These are phyloP conservation scores for Bathybates hornii DNA, from an alignment of 2,113 vertebrate species.

Conservation along the genomic window DNA sequence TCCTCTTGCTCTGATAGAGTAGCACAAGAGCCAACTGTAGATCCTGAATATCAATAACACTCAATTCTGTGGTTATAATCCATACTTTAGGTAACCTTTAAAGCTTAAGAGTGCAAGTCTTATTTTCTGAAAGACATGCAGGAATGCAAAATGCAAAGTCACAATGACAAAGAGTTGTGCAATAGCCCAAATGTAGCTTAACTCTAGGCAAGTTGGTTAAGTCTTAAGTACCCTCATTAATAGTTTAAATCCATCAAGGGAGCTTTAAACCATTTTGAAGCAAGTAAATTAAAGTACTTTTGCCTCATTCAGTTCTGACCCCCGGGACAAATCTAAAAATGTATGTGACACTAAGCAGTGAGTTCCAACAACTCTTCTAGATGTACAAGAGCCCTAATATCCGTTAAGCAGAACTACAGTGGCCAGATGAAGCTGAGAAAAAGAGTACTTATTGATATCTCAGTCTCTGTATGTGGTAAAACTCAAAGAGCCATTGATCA, in stretches of 20 bases:
- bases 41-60: background rate
- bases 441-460: conserved; percentile 27
- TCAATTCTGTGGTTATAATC: background rate
- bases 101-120: background rate
- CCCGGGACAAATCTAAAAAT: background rate
- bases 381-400: background rate
- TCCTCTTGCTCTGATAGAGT: background rate
- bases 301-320: background rate
- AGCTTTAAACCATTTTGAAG: conserved; percentile 3
- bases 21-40: background rate
- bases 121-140: background rate
- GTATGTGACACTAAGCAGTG: background rate
- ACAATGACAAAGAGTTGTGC: conserved; percentile 15
- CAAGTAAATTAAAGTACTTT: background rate
- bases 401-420: background rate
- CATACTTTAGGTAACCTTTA: background rate
- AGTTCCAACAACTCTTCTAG: background rate
- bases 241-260: conserved; percentile 2
- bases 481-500: conserved; percentile 51
- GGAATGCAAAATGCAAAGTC: conserved; percentile 20
- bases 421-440: background rate
- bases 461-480: conserved; percentile 14
- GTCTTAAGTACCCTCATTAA: conserved; percentile 16
- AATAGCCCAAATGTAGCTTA: conserved; percentile 7
- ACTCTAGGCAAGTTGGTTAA: conserved; percentile 14